Evolutionary conservation across 2,888 invertebrate species (phyloP).

Genomic region (Agrotis clavis): DNA sequence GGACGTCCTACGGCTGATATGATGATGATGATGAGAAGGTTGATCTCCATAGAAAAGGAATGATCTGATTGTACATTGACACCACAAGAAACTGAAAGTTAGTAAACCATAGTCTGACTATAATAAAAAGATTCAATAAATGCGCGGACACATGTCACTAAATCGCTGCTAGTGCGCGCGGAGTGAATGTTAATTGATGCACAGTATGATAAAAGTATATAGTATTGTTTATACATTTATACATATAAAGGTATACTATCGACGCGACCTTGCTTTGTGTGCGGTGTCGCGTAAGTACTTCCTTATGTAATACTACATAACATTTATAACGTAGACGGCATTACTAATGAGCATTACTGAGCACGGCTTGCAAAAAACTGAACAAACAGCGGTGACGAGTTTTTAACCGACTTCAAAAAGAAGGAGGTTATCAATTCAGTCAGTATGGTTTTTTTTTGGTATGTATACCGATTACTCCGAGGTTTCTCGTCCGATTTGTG

Average conservation of each 20-base stretch:
- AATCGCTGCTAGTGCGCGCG: conserved; percentile 1
- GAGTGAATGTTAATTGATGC: conserved; percentile 25
- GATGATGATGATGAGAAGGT: too few species aligned
- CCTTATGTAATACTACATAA: conserved; percentile 33
- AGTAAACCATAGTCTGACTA: background rate
- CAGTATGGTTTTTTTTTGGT: background rate
- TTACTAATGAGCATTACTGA: background rate
- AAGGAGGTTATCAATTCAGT: too few species aligned
- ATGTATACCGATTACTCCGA: too few species aligned
- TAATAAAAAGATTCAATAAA: background rate
- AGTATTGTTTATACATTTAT: background rate
- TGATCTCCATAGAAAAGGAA: too few species aligned
- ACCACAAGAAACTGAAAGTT: background rate
- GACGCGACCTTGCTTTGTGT: conserved; percentile 52
- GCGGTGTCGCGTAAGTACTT: conserved; percentile 29
- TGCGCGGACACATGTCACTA: conserved; percentile 14
- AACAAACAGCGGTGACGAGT: background rate
- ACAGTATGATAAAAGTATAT: background rate
- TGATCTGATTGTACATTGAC: background rate
- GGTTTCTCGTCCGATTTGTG: too few species aligned
- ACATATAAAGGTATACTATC: background rate
- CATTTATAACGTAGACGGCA: background rate
- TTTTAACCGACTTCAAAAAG: too few species aligned
- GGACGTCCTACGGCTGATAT: too few species aligned
- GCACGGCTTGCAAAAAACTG: background rate